A percentile compares a stretch with the other conserved stretches of the same genome.
These are phyloP conservation scores for Synanthedon formicaeformis DNA, from an alignment of 2,888 invertebrate species.

Conservation along the genomic window DNA sequence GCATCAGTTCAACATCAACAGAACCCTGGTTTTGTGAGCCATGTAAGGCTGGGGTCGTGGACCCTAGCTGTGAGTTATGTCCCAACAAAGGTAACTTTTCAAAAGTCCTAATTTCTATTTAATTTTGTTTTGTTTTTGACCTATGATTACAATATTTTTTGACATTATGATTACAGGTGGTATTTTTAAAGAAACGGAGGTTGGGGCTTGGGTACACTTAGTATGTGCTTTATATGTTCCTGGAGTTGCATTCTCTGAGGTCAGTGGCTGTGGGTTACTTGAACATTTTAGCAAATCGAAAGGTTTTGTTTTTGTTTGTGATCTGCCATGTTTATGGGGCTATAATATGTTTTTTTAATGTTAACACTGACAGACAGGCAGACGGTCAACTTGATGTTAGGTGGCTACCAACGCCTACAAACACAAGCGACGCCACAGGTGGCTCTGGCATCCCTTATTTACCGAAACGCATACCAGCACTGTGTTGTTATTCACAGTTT, in stretches of 20 bases:
- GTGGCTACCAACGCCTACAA: too few species aligned
- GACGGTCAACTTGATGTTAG: too few species aligned
- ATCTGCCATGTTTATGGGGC: too few species aligned
- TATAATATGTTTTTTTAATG: too few species aligned
- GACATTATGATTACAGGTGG: slow-evolving; percentile 69
- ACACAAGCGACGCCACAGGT: too few species aligned
- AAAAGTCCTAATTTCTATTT: too few species aligned
- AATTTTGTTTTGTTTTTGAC: too few species aligned
- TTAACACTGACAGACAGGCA: too few species aligned
- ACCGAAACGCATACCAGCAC: too few species aligned
- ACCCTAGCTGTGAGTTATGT: slow-evolving; percentile 95
- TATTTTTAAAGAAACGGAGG: slow-evolving; percentile 96
- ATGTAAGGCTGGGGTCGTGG: slow-evolving; percentile 89
- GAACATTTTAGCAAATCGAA: background rate
- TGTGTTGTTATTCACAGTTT: too few species aligned
- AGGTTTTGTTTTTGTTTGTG: background rate
- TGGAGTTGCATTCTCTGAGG: slow-evolving; percentile 97
- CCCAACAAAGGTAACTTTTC: slow-evolving; percentile 79
- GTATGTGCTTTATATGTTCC: slow-evolving; percentile 98
- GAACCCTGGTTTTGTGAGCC: slow-evolving; percentile 99
- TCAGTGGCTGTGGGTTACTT: slow-evolving; percentile 23
- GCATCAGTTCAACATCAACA: slow-evolving; percentile 93
- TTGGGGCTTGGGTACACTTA: slow-evolving; percentile 98
- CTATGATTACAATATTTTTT: background rate
- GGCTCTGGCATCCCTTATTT: too few species aligned